Conservation (phyloP, 2,797 vertebrate genomes). For the Coendou prehensilis region DNA sequence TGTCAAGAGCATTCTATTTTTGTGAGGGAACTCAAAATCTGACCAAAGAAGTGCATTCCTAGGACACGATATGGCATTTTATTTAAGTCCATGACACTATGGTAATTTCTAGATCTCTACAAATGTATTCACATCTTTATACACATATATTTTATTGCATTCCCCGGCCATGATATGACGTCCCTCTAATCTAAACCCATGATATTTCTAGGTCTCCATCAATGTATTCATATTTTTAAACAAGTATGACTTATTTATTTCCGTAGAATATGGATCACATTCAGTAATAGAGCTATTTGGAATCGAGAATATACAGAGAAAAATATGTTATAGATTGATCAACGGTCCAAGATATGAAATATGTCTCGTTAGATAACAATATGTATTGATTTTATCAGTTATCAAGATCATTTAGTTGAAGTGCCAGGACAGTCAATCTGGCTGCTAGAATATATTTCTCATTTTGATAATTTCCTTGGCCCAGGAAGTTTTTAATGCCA, state of each 20-base stretch:
- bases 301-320: neutral
- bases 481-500: neutral
- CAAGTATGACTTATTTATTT: neutral
- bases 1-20: neutral
- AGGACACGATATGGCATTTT: neutral
- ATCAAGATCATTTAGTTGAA: neutral
- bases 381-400: neutral
- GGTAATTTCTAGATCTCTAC: neutral
- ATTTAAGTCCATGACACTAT: neutral
- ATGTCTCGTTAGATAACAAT: neutral
- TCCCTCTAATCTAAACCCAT: neutral
- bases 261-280: neutral
- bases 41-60: neutral
- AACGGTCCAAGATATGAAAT: neutral
- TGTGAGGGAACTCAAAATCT: constrained; percentile 2
- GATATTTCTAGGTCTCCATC: neutral
- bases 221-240: neutral
- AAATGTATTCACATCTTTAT: neutral
- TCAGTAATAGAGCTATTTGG: neutral
- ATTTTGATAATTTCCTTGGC: neutral
- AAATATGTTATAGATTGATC: neutral
- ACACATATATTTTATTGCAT: neutral
- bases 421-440: neutral
- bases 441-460: neutral
- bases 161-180: neutral